Percentiles rank a stretch among this genome's conserved stretches.
Evolutionary conservation across 2,113 vertebrate species (phyloP).

Genomic region (Micronycteris hirsuta): DNA sequence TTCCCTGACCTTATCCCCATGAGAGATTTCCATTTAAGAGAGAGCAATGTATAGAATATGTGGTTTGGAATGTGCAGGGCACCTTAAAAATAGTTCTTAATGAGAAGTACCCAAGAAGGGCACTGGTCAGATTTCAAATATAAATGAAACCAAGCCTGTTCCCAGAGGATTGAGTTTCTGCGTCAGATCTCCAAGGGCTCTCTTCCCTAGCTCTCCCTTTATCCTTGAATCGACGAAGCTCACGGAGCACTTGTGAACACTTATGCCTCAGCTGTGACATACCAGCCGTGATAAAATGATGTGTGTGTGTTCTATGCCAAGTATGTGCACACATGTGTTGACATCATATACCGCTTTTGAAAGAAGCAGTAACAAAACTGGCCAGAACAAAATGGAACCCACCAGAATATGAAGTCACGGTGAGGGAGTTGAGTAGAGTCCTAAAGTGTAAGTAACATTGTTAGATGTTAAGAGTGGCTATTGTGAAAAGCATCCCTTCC

Average conservation of each 20-base stretch:
- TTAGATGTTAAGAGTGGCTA: background rate
- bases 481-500: background rate
- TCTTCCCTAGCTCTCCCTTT: background rate
- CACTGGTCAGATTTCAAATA: background rate
- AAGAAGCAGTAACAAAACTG: background rate
- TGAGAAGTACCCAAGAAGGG: conserved; percentile 4
- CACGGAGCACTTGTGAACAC: background rate
- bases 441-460: background rate
- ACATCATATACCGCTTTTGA: background rate
- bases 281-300: background rate
- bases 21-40: background rate
- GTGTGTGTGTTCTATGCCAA: conserved; percentile 50
- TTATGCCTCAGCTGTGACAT: conserved; percentile 44
- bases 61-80: conserved; percentile 44
- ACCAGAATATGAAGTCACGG: background rate
- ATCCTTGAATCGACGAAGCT: conserved; percentile 24
- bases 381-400: background rate
- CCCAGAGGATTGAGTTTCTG: conserved; percentile 58
- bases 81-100: conserved; percentile 64
- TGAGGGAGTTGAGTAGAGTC: background rate
- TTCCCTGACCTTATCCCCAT: background rate
- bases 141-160: background rate
- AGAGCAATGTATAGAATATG: background rate
- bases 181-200: conserved; percentile 31
- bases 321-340: background rate